Evolutionary conservation across 1,140 invertebrate genomes (phyloP).

Genomic region (Drosophila suzukii): DNA sequence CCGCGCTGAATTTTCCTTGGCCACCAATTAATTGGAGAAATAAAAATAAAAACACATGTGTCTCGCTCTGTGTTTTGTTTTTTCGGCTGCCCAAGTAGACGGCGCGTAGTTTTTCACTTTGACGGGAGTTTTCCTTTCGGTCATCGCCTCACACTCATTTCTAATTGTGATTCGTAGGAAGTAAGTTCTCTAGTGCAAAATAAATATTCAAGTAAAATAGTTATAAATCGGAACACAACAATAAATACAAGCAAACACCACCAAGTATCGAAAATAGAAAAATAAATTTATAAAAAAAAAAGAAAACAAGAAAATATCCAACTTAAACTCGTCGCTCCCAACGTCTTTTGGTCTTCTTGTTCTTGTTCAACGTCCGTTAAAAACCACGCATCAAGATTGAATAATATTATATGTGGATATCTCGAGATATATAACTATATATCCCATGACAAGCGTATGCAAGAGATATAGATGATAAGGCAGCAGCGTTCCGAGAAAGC

Average conservation of each 20-base stretch:
- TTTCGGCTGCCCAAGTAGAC: constrained; percentile 33
- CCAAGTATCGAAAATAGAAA: constrained; percentile 20
- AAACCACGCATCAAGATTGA: constrained; percentile 23
- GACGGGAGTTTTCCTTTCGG: constrained; percentile 38
- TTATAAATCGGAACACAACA: constrained; percentile 73
- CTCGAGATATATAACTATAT: constrained; percentile 1
- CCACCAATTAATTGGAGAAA: background rate
- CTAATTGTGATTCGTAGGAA: constrained; percentile 79
- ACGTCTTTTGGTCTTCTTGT: constrained; percentile 34
- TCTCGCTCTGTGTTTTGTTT: constrained; percentile 17
- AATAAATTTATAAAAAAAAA: constrained; percentile 22
- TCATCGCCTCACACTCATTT: constrained; percentile 56
- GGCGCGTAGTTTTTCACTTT: constrained; percentile 38
- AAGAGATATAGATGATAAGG: constrained; percentile 16
- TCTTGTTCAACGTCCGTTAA: constrained; percentile 17
- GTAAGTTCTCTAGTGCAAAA: constrained; percentile 79
- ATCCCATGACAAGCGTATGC: background rate
- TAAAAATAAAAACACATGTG: constrained; percentile 9
- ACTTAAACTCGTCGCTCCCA: constrained; percentile 22
- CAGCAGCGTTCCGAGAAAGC: background rate
- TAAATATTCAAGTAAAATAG: constrained; percentile 64
- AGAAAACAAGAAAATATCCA: constrained; percentile 9
- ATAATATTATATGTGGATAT: background rate
- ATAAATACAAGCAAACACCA: constrained; percentile 59
- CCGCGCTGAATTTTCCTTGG: constrained; percentile 9